Percentiles rank a stretch among this genome's conserved stretches.
These are phyloP conservation scores for Florisuga fusca DNA, from an alignment of 2,797 vertebrate genomes.

Conservation along the genomic window DNA sequence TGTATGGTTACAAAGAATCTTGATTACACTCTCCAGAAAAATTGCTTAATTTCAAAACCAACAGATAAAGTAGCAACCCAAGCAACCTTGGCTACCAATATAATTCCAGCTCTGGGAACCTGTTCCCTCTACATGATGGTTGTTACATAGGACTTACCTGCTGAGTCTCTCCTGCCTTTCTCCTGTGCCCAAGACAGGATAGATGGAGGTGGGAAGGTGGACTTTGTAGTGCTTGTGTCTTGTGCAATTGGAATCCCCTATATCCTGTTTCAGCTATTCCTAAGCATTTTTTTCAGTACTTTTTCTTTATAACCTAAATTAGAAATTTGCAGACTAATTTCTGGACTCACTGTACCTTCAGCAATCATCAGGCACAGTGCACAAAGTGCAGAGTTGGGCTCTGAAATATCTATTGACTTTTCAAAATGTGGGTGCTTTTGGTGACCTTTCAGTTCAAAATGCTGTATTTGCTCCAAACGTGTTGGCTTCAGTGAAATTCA, in stretches of 20 bases:
- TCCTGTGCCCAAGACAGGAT: background rate
- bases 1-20: background rate
- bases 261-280: background rate
- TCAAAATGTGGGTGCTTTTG: background rate
- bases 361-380: background rate
- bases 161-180: background rate
- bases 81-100: background rate
- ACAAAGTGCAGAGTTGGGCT: background rate
- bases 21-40: background rate
- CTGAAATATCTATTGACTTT: background rate
- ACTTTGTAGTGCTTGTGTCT: background rate
- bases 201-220: background rate
- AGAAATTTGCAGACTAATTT: background rate
- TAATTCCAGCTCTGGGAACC: background rate
- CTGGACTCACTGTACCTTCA: background rate
- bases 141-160: background rate
- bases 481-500: background rate
- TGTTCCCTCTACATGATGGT: accelerated
- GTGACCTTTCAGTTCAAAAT: background rate
- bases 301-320: background rate
- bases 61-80: background rate
- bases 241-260: background rate
- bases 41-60: background rate
- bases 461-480: background rate
- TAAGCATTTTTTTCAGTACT: background rate